phyloP scores from a whole-genome alignment of 2,888 invertebrate genomes.

The Ormyrus nitidulus region DNA sequence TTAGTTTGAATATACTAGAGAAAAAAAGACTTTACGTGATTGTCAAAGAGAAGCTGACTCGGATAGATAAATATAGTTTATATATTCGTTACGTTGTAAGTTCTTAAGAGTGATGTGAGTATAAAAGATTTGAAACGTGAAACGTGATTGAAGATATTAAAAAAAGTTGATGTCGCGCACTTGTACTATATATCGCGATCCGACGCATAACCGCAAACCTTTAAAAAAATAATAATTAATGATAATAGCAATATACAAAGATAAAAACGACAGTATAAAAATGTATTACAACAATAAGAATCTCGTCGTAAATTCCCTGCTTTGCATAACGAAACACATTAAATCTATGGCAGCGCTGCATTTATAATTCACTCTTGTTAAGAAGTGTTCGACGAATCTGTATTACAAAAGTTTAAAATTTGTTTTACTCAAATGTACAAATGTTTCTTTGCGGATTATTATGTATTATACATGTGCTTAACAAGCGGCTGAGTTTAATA shows the following conservation, averaged over 20 bases:
- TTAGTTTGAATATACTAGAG: conserved; percentile 11
- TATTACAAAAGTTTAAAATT: conserved; percentile 28
- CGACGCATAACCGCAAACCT: conserved; percentile 30
- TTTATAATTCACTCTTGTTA: conserved; percentile 43
- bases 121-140: conserved; percentile 9
- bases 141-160: not conserved
- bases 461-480: conserved; percentile 63
- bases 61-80: conserved; percentile 31
- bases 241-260: conserved; percentile 44
- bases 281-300: conserved; percentile 53
- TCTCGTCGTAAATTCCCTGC: conserved; percentile 40
- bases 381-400: conserved; percentile 22
- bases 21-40: conserved; percentile 42
- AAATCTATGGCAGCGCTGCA: conserved; percentile 41
- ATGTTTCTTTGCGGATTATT: conserved; percentile 25
- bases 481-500: conserved; percentile 64
- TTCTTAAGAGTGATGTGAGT: conserved; percentile 19
- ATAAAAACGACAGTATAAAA: conserved; percentile 59
- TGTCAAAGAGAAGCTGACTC: conserved; percentile 48
- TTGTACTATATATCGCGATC: conserved; percentile 46
- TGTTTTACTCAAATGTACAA: conserved; percentile 49
- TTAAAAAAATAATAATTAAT: conserved; percentile 46
- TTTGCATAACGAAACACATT: conserved; percentile 38
- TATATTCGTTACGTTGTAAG: conserved; percentile 1
- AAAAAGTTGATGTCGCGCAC: conserved; percentile 33